A percentile compares a stretch with the other conserved stretches of the same genome.
Conservation (phyloP, 2,888 invertebrate species). For the Malachius bipustulatus region DNA sequence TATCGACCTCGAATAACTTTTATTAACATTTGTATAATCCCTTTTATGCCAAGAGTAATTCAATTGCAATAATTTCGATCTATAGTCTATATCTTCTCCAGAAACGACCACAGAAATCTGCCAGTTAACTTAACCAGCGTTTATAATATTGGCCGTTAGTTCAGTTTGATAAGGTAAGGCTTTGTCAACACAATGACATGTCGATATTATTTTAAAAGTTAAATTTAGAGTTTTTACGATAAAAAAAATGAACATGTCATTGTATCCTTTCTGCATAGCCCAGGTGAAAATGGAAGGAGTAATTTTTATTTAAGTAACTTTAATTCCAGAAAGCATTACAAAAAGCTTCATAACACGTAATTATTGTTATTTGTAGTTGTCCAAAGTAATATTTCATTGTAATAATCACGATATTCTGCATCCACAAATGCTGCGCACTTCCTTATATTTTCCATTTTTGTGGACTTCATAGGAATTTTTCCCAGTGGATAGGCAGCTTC, state of each 20-base stretch:
- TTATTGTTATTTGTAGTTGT: neutral
- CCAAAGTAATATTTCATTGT: neutral
- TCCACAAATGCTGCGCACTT: conserved; percentile 3
- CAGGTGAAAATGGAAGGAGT: conserved; percentile 3
- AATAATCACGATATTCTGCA: neutral
- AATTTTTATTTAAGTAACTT: neutral
- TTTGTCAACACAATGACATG: conserved; percentile 3
- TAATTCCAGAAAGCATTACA: neutral
- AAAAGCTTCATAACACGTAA: conserved; percentile 2
- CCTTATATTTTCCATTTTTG: conserved; percentile 3
- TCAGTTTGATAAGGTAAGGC: neutral
- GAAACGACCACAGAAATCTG: too few relatives aligned
- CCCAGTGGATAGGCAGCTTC: conserved; percentile 3
- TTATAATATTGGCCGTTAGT: too few relatives aligned
- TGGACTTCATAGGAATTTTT: conserved; percentile 1
- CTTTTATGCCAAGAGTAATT: too few relatives aligned
- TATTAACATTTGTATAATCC: too few relatives aligned
- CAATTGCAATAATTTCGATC: too few relatives aligned
- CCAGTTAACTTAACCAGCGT: too few relatives aligned
- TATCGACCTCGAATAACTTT: too few relatives aligned
- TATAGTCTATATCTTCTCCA: too few relatives aligned
- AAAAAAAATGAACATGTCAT: neutral
- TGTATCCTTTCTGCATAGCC: conserved; percentile 1
- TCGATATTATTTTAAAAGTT: conserved; percentile 1
- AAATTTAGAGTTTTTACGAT: neutral